Evolutionary conservation across 2,888 invertebrate genomes (phyloP).

Genomic region (Stomorhina lunata): DNA sequence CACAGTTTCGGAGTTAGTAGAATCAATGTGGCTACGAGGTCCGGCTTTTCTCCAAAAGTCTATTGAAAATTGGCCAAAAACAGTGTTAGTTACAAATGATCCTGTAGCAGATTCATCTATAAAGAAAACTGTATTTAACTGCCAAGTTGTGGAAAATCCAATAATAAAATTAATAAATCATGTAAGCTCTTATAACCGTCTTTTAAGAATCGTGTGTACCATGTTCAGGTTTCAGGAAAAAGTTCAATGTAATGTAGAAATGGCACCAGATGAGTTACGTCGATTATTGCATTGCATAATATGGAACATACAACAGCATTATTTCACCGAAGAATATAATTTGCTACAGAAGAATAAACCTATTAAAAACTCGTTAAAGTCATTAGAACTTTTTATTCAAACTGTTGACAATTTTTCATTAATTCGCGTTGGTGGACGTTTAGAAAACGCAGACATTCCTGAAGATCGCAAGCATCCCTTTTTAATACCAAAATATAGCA

Average conservation of each 20-base stretch:
- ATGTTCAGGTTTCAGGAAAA: background rate
- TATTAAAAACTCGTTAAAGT: background rate
- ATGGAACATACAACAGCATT: conserved; percentile 13
- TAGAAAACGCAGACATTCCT: conserved; percentile 37
- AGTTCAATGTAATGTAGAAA: background rate
- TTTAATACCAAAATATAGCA: conserved; percentile 19
- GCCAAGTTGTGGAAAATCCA: background rate
- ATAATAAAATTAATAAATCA: background rate
- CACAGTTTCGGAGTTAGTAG: conserved; percentile 23
- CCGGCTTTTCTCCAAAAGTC: background rate
- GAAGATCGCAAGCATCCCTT: conserved; percentile 33
- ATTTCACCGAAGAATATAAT: background rate
- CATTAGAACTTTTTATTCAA: conserved; percentile 2
- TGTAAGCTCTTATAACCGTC: background rate
- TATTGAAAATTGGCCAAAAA: conserved; percentile 2
- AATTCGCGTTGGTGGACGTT: conserved; percentile 36
- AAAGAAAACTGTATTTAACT: background rate
- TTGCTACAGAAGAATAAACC: background rate
- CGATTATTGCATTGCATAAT: conserved; percentile 2
- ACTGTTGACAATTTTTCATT: background rate
- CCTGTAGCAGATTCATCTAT: background rate
- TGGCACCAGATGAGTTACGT: background rate
- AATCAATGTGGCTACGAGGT: conserved; percentile 30
- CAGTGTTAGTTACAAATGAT: background rate
- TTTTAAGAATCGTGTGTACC: background rate